Percentiles rank a stretch among this genome's conserved stretches.
phyloP scores from a whole-genome alignment of 92 coral and sea anemone species.

The Isaurus tuberculatus region DNA sequence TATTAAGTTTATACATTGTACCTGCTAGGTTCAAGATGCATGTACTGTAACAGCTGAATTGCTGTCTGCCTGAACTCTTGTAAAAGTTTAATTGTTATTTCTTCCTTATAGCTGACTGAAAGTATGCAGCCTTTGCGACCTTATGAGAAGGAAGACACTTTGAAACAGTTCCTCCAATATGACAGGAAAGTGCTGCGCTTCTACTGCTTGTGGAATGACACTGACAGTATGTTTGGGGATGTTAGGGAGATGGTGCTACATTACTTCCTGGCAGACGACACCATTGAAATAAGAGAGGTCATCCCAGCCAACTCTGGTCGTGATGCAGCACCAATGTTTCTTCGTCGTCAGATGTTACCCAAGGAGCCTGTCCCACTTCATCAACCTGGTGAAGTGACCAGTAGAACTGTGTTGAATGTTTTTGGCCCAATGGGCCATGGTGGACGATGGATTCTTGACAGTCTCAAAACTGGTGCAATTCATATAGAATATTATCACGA shows the following conservation, averaged over 20 bases:
- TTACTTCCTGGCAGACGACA: constrained; percentile 97
- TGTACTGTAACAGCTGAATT: no score
- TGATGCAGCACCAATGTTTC: constrained; percentile 98
- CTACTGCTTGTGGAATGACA: constrained; percentile 96
- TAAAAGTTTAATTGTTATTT: not conserved
- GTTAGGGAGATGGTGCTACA: constrained; percentile 92
- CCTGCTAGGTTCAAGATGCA: no score
- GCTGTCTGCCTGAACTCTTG: no score
- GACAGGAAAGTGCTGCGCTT: constrained; percentile 92
- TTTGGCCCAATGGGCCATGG: constrained; percentile 99
- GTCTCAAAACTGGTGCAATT: constrained; percentile 98
- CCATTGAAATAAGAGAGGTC: constrained; percentile 92
- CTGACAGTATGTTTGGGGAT: constrained; percentile 98
- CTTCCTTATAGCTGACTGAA: constrained; percentile 75
- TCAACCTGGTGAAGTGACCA: constrained; percentile 96
- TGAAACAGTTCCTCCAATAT: constrained; percentile 92
- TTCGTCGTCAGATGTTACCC: constrained; percentile 87
- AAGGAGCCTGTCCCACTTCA: constrained; percentile 89
- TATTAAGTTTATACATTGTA: no score
- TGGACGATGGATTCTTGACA: constrained; percentile 96
- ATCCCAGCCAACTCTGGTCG: constrained; percentile 93
- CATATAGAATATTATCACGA: constrained; percentile 89
- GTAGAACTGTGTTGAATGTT: constrained; percentile 96
- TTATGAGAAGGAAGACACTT: constrained; percentile 96
- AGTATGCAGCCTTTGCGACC: constrained; percentile 99